Conservation (phyloP, 1,140 invertebrate species). For the Prorops nasuta region DNA sequence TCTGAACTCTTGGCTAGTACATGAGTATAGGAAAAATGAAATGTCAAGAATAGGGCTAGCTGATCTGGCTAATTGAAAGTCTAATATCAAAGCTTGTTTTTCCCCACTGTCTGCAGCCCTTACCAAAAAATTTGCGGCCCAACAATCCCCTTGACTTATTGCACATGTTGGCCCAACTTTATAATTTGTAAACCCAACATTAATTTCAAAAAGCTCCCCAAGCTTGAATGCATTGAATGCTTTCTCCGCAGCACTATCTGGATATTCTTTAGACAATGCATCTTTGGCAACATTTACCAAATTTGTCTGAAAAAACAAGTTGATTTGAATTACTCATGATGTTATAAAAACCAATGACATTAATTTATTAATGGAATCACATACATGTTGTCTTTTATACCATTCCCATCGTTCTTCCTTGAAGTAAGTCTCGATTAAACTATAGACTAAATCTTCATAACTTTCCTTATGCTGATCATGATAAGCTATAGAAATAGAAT, state of each 20-base stretch:
- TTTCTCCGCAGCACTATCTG: slow-evolving; percentile 58
- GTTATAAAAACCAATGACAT: slow-evolving; percentile 3
- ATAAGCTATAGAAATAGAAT: slow-evolving; percentile 68
- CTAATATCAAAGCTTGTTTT: slow-evolving; percentile 62
- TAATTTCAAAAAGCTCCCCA: slow-evolving; percentile 26
- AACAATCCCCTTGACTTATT: slow-evolving; percentile 70
- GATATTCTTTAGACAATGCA: slow-evolving; percentile 64
- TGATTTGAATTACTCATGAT: not conserved
- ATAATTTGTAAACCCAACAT: too few relatives aligned
- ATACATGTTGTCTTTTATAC: slow-evolving; percentile 63
- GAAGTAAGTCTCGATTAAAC: slow-evolving; percentile 62
- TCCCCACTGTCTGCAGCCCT: slow-evolving; percentile 46
- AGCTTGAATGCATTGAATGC: slow-evolving; percentile 49
- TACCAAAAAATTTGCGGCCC: slow-evolving; percentile 72
- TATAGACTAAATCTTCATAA: slow-evolving; percentile 54
- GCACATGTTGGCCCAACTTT: slow-evolving; percentile 50
- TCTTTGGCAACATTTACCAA: slow-evolving; percentile 60
- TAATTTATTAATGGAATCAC: slow-evolving; percentile 4
- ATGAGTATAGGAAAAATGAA: slow-evolving; percentile 63
- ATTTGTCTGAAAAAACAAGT: slow-evolving; percentile 10
- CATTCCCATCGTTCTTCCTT: slow-evolving; percentile 59
- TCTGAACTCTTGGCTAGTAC: slow-evolving; percentile 61
- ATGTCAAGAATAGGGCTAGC: slow-evolving; percentile 63
- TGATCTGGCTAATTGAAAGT: slow-evolving; percentile 68
- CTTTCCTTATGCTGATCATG: slow-evolving; percentile 62